Base-by-base conservation (phyloP, 2,797 vertebrate species). In the Paratrypauchen microcephalus region DNA sequence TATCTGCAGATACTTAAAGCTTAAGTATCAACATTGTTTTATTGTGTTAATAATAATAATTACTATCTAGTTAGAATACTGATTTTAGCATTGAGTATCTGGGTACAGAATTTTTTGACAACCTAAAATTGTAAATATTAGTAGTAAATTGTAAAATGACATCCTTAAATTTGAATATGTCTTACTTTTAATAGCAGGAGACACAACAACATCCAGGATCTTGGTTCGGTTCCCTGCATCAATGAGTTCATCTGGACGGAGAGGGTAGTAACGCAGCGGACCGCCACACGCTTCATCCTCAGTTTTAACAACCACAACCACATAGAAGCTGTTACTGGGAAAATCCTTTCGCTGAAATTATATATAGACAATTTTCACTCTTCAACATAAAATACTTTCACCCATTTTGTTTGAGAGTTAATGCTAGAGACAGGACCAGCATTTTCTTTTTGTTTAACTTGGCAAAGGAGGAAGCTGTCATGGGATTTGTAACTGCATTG, bases 231-330 rank as follows among this genome's bases (percentile, higher is more conserved):
- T 94, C 68, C 96, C 96, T 52, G 96, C 94, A 28, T 98, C 93
- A 0, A 98, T 89, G 0, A 97, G 94, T 48, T 95, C 93, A 68
- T 97, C 96, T 0, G 93, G 93, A 19, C 60, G 80, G n/a, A 98
- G 91, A 2, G 97, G 97, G 81, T 98, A 98, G 79, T 92, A 97
- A 47, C 91, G 95, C 75, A 98, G 87, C 0, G 95, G 86, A 0
- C 97, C 98, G 0, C 97, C 97, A 0, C 98, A 99, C 0, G 89
- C 97, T 87, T 98, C 96, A 0, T 99, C 97, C 83, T 99, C 97
- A 0, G 97, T 98, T 91, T 99, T 99, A 65, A 99, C 97, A 82
- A 99, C 98, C 1, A 99, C 92, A 70, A 99, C 97, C 79, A 99
- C 97, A 0, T 98, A 99, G 88, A 99, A 99, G 74, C 96, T 97